These are phyloP conservation scores for Gyps fulvus DNA, from an alignment of 2,113 vertebrate genomes.

Conservation along the genomic window DNA sequence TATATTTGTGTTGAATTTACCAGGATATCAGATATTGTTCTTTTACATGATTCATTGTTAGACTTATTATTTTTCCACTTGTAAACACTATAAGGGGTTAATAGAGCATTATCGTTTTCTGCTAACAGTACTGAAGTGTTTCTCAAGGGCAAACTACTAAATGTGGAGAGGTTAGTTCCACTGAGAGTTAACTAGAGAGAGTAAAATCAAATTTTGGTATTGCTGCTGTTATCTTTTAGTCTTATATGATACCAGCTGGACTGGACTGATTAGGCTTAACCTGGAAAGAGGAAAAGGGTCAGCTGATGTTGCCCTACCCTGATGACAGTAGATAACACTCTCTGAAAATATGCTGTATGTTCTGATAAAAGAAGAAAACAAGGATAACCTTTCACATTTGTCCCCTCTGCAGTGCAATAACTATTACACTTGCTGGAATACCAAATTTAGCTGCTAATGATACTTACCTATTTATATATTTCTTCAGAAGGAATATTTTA, in stretches of 20 bases:
- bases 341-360: neutral
- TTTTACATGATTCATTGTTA: neutral
- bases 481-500: neutral
- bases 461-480: neutral
- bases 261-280: neutral
- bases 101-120: neutral
- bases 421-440: neutral
- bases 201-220: neutral
- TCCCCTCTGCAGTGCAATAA: neutral
- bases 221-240: neutral
- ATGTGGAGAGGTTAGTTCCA: neutral
- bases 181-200: neutral
- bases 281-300: neutral
- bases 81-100: neutral
- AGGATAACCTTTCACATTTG: neutral
- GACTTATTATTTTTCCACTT: neutral
- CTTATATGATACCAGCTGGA: neutral
- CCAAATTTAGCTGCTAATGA: neutral
- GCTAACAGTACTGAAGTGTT: neutral
- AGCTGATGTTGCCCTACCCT: neutral
- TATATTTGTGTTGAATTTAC: neutral
- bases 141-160: neutral
- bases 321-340: neutral
- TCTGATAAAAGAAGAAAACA: neutral
- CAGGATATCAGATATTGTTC: neutral